phyloP scores from a whole-genome alignment of 2,888 invertebrate species.

The Leptinotarsa rubiginosa region DNA sequence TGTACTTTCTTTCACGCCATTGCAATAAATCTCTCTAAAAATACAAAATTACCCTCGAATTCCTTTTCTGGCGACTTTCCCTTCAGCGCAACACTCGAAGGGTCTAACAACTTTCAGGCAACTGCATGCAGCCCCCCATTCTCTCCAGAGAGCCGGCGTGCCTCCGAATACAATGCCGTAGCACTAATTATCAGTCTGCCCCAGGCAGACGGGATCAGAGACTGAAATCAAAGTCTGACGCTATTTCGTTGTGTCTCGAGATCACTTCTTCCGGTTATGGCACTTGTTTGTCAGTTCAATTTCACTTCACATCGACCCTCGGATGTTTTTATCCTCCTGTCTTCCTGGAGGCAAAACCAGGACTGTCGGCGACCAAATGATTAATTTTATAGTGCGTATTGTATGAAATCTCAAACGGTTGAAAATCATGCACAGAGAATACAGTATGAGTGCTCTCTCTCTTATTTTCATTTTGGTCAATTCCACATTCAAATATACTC shows the following conservation, averaged over 20 bases:
- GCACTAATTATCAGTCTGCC: constrained; percentile 51
- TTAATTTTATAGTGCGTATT: background rate
- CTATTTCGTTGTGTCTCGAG: constrained; percentile 28
- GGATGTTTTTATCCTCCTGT: constrained; percentile 29
- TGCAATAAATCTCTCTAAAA: background rate
- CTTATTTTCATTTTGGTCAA: too few relatives aligned
- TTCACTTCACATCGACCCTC: constrained; percentile 28
- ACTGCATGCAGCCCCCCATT: constrained; percentile 1
- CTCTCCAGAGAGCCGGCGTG: constrained; percentile 48
- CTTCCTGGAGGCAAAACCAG: background rate
- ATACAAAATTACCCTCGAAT: background rate
- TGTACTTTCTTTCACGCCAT: background rate
- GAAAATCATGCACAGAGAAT: too few relatives aligned
- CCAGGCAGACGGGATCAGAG: constrained; percentile 33
- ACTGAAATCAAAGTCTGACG: constrained; percentile 19
- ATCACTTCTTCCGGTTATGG: constrained; percentile 36
- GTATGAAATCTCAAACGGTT: background rate
- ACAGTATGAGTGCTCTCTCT: too few relatives aligned
- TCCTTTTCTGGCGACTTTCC: constrained; percentile 1
- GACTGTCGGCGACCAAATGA: background rate
- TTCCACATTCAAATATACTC: too few relatives aligned
- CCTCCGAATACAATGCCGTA: constrained; percentile 50
- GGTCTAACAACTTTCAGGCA: constrained; percentile 22
- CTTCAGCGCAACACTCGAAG: background rate
- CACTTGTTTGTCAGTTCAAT: constrained; percentile 38